These are phyloP conservation scores for Nephrocerus scutellatus DNA, from an alignment of 2,888 invertebrate species.

Conservation along the genomic window DNA sequence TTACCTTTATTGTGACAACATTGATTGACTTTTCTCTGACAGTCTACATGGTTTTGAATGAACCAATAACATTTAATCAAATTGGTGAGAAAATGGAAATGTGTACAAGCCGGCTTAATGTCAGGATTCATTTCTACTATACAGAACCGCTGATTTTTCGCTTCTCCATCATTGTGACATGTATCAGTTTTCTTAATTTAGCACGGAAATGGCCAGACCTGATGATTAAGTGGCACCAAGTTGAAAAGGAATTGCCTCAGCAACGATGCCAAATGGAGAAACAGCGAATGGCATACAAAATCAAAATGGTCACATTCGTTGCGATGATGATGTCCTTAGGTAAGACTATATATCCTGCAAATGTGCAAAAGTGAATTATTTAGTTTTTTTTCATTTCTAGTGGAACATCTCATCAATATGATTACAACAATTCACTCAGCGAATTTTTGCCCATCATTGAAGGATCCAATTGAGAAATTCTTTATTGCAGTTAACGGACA, in stretches of 20 bases:
- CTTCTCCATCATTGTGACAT: slow-evolving; percentile 30
- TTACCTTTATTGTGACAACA: slow-evolving; percentile 28
- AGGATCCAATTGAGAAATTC: slow-evolving; percentile 38
- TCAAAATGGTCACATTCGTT: slow-evolving; percentile 47
- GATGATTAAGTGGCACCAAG: slow-evolving; percentile 48
- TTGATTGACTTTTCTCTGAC: slow-evolving; percentile 27
- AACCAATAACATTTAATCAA: slow-evolving; percentile 36
- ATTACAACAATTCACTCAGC: slow-evolving; percentile 35
- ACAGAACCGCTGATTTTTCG: slow-evolving; percentile 42
- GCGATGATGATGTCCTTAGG: slow-evolving; percentile 49
- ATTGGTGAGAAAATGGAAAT: slow-evolving; percentile 37
- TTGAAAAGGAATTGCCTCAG: slow-evolving; percentile 47
- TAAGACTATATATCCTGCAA: too few species aligned
- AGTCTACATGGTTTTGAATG: slow-evolving; percentile 30
- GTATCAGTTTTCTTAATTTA: slow-evolving; percentile 45
- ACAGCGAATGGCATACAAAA: slow-evolving; percentile 38
- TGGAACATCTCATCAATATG: slow-evolving; percentile 40
- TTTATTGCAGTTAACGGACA: slow-evolving; percentile 33
- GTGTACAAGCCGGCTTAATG: too few species aligned
- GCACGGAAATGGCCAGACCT: slow-evolving; percentile 52
- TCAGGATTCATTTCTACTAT: not conserved
- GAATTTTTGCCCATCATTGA: slow-evolving; percentile 33
- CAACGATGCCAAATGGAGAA: slow-evolving; percentile 37
- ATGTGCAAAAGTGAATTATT: too few species aligned
- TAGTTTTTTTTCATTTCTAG: slow-evolving; percentile 27